Evolutionary conservation across 1,140 invertebrate genomes (phyloP), one percentile per base, ranked within the genome.

Genomic region (Apis dorsata): DNA sequence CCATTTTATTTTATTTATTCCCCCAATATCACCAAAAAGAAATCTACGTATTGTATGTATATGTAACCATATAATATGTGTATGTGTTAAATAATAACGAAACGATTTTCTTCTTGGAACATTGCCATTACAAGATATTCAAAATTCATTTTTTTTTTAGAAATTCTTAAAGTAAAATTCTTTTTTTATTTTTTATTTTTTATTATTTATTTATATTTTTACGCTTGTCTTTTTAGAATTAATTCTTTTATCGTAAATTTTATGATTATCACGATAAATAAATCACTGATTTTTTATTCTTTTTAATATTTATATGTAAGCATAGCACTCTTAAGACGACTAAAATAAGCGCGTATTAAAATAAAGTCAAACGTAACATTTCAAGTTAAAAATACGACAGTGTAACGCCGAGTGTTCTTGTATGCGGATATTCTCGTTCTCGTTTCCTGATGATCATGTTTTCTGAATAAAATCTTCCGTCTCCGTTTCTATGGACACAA

Each of bases 1-100:
- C 83, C 82, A n/a, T 65, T 77, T 49, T 44, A 44, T 44, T 91
- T 85, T 88, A 59, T 74, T 85, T 81, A 62, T 78, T 44, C 62
- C 66, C 28, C n/a, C 53, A 51, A 71, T 19, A 66, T 34, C 63
- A 12, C 28, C 13, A 34, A 34, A 12, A 34, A 34, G 7, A 44
- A 44, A 44, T 66, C 63, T 66, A 19, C 63, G 62, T 65, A 28
- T 62, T 21, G 44, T 71, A 53, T 34, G 28, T 73, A 28, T 68
- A 34, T 72, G 13, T 44, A 59, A 9, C 10, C 12, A 19, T 66
- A 11, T 49, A 66, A 53, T 28, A 28, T 63, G 62, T 63, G n/a
- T 63, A 63, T 63, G 24, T 68, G 63, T 69, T 60, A 60, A 51
- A 53, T 73, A 82, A 66, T 24, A 3, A 57, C 62, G 28, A 51